phyloP scores from a whole-genome alignment of 2,797 vertebrate species.

The Gymnoscopelus microlampas region DNA sequence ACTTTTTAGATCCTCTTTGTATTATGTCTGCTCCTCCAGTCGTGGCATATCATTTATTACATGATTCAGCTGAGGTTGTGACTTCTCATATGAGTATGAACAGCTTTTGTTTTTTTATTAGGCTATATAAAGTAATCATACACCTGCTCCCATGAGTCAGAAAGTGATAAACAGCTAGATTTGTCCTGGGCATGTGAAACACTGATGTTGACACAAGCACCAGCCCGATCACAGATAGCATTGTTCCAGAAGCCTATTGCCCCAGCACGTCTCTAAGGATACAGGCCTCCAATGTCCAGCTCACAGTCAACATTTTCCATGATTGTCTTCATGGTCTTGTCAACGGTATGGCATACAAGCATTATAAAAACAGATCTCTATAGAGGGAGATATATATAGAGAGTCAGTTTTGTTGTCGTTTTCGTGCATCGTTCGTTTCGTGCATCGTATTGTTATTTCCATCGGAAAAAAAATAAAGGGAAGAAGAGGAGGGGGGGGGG shows the following conservation, averaged over 20 bases:
- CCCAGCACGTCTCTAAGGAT: not conserved
- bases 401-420: too few relatives aligned
- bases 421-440: not conserved
- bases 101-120: slow-evolving; percentile 30
- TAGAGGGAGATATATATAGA: too few relatives aligned
- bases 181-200: slow-evolving; percentile 17
- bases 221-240: slow-evolving; percentile 23
- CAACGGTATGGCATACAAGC: slow-evolving; percentile 4
- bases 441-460: not conserved
- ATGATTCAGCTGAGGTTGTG: slow-evolving; percentile 56
- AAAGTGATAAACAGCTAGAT: slow-evolving; percentile 31
- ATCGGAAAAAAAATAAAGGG: too few relatives aligned
- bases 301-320: not conserved
- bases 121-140: not conserved
- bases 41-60: slow-evolving; percentile 32
- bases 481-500: too few relatives aligned
- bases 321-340: slow-evolving; percentile 9
- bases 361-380: not conserved
- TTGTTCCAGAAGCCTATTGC: slow-evolving; percentile 14
- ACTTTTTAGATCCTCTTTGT: too few relatives aligned
- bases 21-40: not conserved
- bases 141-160: slow-evolving; percentile 51
- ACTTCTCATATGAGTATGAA: slow-evolving; percentile 20
- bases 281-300: not conserved
- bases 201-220: slow-evolving; percentile 39